A percentile compares a stretch with the other conserved stretches of the same genome.
These are phyloP conservation scores for Notothenia rossii DNA, from an alignment of 2,113 vertebrate species.

Conservation along the genomic window DNA sequence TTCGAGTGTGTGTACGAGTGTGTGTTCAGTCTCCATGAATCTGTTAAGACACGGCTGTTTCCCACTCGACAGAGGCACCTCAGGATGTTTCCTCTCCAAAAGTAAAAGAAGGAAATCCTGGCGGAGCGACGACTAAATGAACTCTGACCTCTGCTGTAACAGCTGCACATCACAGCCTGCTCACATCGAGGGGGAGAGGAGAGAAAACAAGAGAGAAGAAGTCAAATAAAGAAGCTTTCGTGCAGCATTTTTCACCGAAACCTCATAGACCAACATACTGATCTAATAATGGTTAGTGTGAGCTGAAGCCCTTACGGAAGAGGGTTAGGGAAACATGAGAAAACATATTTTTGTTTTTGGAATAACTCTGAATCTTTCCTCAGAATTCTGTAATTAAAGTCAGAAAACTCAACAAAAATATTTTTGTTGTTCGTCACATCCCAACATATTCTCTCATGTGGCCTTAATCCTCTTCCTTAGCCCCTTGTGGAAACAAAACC, in stretches of 20 bases:
- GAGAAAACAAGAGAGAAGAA: constrained; percentile 13
- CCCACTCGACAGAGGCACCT: constrained; percentile 26
- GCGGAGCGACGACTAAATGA: constrained; percentile 47
- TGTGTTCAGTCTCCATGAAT: constrained; percentile 41
- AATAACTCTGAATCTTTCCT: too few species aligned
- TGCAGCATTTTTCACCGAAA: not conserved
- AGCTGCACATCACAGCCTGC: constrained; percentile 44
- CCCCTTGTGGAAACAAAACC: too few species aligned
- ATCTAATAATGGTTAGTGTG: not conserved
- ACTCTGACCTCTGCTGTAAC: constrained; percentile 62
- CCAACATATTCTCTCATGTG: too few species aligned
- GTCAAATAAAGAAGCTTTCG: constrained; percentile 20
- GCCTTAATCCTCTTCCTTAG: too few species aligned
- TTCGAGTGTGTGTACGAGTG: constrained; percentile 25
- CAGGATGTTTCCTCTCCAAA: constrained; percentile 40
- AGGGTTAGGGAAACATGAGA: too few species aligned
- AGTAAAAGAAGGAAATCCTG: constrained; percentile 76
- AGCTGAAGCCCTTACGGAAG: too few species aligned
- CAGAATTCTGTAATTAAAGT: too few species aligned
- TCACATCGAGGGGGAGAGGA: constrained; percentile 18
- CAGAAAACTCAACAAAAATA: too few species aligned
- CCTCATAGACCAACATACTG: not conserved
- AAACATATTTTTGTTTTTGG: too few species aligned
- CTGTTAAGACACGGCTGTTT: constrained; percentile 48
- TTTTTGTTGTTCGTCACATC: too few species aligned